Evolutionary conservation across 2,888 invertebrate species (phyloP), one percentile per base, ranked within the genome.

Genomic region (Hypercompe scribonia): DNA sequence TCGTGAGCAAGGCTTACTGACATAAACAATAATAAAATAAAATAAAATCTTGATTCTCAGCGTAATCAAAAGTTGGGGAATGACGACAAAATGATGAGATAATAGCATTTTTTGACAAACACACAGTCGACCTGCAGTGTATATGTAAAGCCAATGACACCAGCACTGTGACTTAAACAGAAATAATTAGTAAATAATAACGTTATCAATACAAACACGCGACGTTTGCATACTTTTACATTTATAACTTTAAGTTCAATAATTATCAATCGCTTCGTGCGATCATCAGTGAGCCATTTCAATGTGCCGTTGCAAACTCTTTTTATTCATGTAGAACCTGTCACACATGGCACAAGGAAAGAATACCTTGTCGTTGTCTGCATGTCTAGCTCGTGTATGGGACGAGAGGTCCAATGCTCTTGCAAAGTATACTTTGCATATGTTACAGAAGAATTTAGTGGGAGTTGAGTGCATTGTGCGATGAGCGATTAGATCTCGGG

Each of bases 281-380:
- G 68, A 79, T 36, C 72, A 91, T 95, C 94, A 95, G 89, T 96
- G 96, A 24, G 95, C 93, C 87, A 94, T 94, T 69, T 95, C 93
- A 78, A 96, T 96, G 87, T 96, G 96, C 46, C 96, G 92, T 67
- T 96, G 95, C 79, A 96, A 93, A 72, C 96, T 96, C 78, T 94
- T 93, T 82, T 94, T 96, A 84, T 95, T 96, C 91, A 96, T 96
- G 80, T 96, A 96, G 82, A 96, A 96, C 8, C 96, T 94, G 74
- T 96, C 96, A 83, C 96, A 96, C 90, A 96, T 94, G 77, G 94
- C 96, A 87, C 96, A 96, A 1, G 96, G 96, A 89, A 95, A 96
- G 72, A 96, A 95, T n/a, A 95, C 93, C 76, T 95, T 96, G 24
- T 96, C 94, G 84, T 95, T 96, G 78, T 95, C 94, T 0, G 94